Percentiles rank a stretch among this genome's conserved stretches.
Conservation (phyloP, 2,113 vertebrate species). For the Mobula birostris region DNA sequence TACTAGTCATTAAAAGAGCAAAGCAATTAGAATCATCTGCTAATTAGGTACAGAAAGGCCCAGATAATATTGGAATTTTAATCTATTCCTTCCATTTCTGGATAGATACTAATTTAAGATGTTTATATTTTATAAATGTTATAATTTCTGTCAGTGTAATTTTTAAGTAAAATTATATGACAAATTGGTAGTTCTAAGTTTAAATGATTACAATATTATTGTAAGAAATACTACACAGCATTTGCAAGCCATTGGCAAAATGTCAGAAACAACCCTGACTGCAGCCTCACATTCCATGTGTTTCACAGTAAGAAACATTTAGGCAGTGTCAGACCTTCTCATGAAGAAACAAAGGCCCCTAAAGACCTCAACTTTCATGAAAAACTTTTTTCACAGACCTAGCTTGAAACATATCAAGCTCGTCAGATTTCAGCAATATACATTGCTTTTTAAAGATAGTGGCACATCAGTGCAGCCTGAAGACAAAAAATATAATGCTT, state of each 20-base stretch:
- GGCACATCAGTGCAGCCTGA: conserved; percentile 67
- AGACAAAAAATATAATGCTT: conserved; percentile 60
- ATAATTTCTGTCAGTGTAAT: neutral
- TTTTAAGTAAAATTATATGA: neutral
- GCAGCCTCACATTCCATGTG: conserved; percentile 88
- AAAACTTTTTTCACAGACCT: conserved; percentile 77
- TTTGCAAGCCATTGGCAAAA: conserved; percentile 82
- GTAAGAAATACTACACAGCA: conserved; percentile 51
- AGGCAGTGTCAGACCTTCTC: conserved; percentile 97
- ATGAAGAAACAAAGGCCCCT: conserved; percentile 84
- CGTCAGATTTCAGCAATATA: conserved; percentile 67
- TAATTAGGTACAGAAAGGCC: conserved; percentile 1
- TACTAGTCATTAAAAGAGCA: neutral
- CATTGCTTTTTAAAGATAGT: conserved; percentile 58
- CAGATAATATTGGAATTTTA: neutral
- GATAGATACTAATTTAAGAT: neutral
- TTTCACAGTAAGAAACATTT: conserved; percentile 98
- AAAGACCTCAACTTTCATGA: conserved; percentile 84
- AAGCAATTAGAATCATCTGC: neutral
- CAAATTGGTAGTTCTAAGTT: conserved; percentile 16
- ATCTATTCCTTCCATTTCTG: neutral
- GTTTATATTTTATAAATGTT: neutral
- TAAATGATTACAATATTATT: neutral
- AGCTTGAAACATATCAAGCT: conserved; percentile 67
- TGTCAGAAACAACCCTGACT: conserved; percentile 97